Percentiles rank a stretch among this genome's conserved stretches.
These are phyloP conservation scores for Flabesymbios commensalis DNA, from an alignment of 2,888 invertebrate species.

Conservation along the genomic window DNA sequence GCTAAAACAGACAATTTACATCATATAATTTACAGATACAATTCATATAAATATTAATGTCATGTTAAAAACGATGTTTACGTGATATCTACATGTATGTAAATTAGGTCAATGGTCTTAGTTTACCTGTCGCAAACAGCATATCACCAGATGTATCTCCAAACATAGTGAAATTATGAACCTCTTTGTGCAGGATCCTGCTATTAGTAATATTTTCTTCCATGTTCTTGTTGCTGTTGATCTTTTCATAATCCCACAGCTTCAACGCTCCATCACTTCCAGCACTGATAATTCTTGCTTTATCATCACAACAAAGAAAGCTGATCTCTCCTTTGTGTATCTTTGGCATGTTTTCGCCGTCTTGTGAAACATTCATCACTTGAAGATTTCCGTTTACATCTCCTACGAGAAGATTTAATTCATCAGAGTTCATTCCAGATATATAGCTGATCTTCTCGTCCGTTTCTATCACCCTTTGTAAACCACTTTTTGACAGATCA, in stretches of 20 bases:
- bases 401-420: neutral
- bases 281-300: constrained; percentile 3
- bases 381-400: neutral
- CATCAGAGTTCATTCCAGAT: constrained; percentile 3
- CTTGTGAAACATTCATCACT: too few relatives aligned
- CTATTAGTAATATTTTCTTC: neutral
- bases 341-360: neutral
- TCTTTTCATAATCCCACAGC: constrained; percentile 10
- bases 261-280: constrained; percentile 12
- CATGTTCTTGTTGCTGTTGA: neutral
- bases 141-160: too few relatives aligned
- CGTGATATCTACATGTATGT: too few relatives aligned
- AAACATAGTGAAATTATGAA: too few relatives aligned
- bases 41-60: too few relatives aligned
- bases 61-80: too few relatives aligned
- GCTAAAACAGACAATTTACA: too few relatives aligned
- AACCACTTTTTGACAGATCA: neutral
- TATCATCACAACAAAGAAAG: neutral
- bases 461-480: neutral
- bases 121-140: too few relatives aligned
- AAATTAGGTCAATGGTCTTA: too few relatives aligned
- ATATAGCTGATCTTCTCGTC: neutral
- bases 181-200: neutral
- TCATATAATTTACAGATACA: too few relatives aligned
- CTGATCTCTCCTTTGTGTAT: constrained; percentile 1